phyloP scores from a whole-genome alignment of 2,113 vertebrate genomes.

The Pica pica region DNA sequence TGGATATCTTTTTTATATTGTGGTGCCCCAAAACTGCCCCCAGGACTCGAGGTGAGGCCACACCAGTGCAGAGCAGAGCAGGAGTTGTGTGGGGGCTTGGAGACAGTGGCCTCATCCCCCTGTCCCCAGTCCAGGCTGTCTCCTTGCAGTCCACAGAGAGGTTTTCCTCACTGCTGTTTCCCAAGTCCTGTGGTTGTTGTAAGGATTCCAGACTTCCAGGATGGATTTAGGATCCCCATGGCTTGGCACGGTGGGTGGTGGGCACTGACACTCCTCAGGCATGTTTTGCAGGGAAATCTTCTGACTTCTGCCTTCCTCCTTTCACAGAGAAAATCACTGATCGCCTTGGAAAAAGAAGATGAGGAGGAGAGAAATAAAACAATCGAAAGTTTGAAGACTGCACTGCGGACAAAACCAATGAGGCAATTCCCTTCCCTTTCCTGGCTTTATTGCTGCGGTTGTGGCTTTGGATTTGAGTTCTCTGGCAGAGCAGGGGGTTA shows the following conservation, averaged over 20 bases:
- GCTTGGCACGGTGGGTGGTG: fast-evolving
- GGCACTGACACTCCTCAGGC: fast-evolving
- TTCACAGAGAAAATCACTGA: conserved; percentile 89
- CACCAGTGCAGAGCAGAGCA: not conserved
- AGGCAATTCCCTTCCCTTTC: conserved; percentile 73
- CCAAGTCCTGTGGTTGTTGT: not conserved
- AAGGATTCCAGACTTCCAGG: not conserved
- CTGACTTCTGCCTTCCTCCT: conserved; percentile 9
- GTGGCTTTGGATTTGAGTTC: not conserved
- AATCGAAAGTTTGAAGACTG: conserved; percentile 95
- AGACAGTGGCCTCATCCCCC: not conserved
- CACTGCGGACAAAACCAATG: conserved; percentile 96
- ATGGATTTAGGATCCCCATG: fast-evolving
- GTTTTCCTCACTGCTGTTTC: not conserved
- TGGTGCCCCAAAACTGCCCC: not conserved
- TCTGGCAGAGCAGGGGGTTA: not conserved
- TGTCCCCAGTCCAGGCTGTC: not conserved
- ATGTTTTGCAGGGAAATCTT: fast-evolving
- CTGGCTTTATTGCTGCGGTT: not conserved
- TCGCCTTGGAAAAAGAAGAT: conserved; percentile 93
- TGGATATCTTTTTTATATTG: not conserved
- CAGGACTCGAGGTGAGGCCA: not conserved
- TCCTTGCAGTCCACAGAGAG: not conserved
- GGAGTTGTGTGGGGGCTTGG: not conserved
- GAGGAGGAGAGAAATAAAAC: conserved; percentile 98